Conservation (phyloP, 1,140 invertebrate species). For the Aphelinus certus region DNA sequence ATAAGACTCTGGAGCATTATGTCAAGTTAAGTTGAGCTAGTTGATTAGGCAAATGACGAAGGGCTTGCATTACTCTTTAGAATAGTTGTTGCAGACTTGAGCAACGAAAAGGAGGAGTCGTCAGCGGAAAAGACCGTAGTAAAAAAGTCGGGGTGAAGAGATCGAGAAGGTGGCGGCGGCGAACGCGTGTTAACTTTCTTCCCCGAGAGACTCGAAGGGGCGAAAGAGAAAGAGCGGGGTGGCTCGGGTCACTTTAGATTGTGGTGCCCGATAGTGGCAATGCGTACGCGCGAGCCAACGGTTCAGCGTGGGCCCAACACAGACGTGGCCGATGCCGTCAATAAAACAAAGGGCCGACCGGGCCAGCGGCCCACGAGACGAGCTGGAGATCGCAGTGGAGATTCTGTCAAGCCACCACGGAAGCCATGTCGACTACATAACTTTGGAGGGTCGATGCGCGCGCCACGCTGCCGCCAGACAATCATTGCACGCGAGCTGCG, state of each 20-base stretch:
- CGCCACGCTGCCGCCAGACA: not conserved
- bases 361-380: not conserved
- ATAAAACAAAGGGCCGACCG: not conserved
- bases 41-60: no score
- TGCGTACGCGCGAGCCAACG: slow-evolving; percentile 27
- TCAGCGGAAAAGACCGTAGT: no score
- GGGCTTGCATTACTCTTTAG: no score
- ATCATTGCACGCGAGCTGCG: not conserved
- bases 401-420: slow-evolving; percentile 49
- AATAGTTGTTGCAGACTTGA: no score
- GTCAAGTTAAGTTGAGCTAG: no score
- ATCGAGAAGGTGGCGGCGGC: not conserved
- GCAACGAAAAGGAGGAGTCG: no score
- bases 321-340: slow-evolving; percentile 2
- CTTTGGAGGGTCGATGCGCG: slow-evolving; percentile 18
- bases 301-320: no score
- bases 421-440: slow-evolving; percentile 47
- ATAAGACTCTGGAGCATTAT: no score
- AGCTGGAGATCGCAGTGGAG: slow-evolving; percentile 44
- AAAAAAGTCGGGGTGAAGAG: not conserved
- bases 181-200: slow-evolving; percentile 39
- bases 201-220: slow-evolving; percentile 18
- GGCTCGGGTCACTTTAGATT: slow-evolving; percentile 44
- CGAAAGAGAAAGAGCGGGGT: slow-evolving; percentile 30
- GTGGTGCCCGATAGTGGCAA: slow-evolving; percentile 43